Evolutionary conservation across 2,113 vertebrate genomes (phyloP), one percentile per base, ranked within the genome.

Genomic region (Sula dactylatra): DNA sequence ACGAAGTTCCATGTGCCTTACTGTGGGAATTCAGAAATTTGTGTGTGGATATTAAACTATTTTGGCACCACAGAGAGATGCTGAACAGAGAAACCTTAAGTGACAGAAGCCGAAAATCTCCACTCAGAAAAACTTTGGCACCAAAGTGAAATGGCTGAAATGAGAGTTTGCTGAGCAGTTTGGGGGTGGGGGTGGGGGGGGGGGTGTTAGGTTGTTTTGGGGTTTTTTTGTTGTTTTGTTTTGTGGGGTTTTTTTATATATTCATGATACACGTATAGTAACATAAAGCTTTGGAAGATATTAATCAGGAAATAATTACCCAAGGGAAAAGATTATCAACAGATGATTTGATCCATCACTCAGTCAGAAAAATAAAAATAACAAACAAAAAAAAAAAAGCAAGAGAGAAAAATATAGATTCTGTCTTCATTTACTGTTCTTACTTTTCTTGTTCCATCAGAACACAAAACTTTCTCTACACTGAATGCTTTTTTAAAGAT

Each of bases 91-190:
- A 93, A 91, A 69, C 4, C 16, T 59, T 49, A 80, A 88, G n/a
- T 82, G 56, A 59, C n/a, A 95, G 86, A 96, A 95, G 36, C 22
- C 58, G 87, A 80, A 93, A 86, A 83, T 90, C 88, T n/a, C 34
- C 44, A 86, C 25, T 90, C 7, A 91, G 66, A 78, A 82, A 93
- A 96, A 86, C 85, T 24, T 11, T 85, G 29, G 22, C 88, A 94
- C 3, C 31, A 47, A 66, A 59, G 55, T 29, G 32, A 81, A 77
- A 64, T 44, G 74, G 17, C 32, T 93, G 52, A 82, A 96, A 73
- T 16, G 26, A 44, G 40, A 78, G 31, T 47, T 82, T 94, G 52
- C 49, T 85, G 49, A 92, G 36, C 1, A 2, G 4, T 36, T 90
- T 16, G 44, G 44, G 44, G 44, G 44, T 7, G 15, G 16, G 44